Conservation (phyloP, 2,797 vertebrate species). For the Smutsia temminckii region DNA sequence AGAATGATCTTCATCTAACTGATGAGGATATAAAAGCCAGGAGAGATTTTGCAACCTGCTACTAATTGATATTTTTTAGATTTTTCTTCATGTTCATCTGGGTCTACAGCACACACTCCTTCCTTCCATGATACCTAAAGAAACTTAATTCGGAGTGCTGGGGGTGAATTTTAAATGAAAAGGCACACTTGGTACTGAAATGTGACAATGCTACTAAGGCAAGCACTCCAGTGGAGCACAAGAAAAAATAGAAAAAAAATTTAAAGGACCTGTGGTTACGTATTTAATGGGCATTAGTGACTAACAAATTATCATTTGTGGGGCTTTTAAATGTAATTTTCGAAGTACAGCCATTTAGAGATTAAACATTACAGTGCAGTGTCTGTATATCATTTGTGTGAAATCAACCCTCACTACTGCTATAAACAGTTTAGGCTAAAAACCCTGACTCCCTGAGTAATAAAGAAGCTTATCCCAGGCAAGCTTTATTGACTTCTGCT, state of each 20-base stretch:
- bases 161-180: background rate
- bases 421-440: constrained; percentile 23
- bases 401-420: background rate
- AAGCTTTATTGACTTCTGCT: constrained; percentile 44
- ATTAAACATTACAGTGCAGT: constrained; percentile 7
- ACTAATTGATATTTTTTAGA: background rate
- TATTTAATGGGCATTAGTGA: constrained; percentile 15
- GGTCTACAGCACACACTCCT: background rate
- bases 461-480: background rate
- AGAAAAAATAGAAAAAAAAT: background rate
- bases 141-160: background rate
- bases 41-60: background rate
- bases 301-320: background rate
- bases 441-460: background rate
- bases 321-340: constrained; percentile 3
- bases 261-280: background rate
- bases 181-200: background rate
- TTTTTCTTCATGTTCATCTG: background rate
- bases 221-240: background rate
- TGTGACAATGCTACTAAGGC: background rate
- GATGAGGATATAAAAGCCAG: background rate
- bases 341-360: constrained; percentile 6
- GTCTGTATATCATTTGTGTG: background rate
- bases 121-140: background rate
- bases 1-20: background rate